These are phyloP conservation scores for Dromas ardeola DNA, from an alignment of 2,113 vertebrate genomes.

Conservation along the genomic window DNA sequence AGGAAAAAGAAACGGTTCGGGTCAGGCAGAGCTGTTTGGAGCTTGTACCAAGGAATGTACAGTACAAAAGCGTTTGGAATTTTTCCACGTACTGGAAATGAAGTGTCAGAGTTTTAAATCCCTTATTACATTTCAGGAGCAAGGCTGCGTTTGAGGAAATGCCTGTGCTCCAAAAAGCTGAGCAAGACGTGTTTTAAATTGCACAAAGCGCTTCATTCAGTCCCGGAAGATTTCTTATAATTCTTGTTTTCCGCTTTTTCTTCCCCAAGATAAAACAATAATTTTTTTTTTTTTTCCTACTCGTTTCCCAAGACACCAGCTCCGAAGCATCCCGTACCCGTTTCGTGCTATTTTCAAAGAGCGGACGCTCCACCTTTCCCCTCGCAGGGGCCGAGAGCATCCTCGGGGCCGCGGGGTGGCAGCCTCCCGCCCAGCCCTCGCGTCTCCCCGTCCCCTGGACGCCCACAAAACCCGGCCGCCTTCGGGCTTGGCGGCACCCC, in stretches of 20 bases:
- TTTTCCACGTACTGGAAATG: not conserved
- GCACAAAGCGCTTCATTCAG: not conserved
- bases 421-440: rapidly evolving
- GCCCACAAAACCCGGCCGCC: not conserved
- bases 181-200: not conserved
- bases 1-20: not conserved
- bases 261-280: too few species aligned
- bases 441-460: not conserved
- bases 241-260: not conserved
- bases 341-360: rapidly evolving
- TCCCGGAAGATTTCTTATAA: not conserved
- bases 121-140: not conserved
- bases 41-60: not conserved
- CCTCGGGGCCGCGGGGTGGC: not conserved
- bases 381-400: not conserved
- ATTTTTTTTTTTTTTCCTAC: not conserved
- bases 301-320: not conserved
- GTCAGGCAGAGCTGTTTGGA: not conserved
- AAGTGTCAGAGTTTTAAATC: not conserved
- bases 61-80: not conserved
- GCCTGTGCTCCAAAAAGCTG: not conserved
- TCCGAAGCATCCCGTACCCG: rapidly evolving
- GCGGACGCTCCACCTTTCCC: not conserved
- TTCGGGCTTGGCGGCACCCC: rapidly evolving
- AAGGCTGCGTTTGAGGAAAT: not conserved